These are phyloP conservation scores for Myrmecobius fasciatus DNA, from an alignment of 2,113 vertebrate genomes.

Conservation along the genomic window DNA sequence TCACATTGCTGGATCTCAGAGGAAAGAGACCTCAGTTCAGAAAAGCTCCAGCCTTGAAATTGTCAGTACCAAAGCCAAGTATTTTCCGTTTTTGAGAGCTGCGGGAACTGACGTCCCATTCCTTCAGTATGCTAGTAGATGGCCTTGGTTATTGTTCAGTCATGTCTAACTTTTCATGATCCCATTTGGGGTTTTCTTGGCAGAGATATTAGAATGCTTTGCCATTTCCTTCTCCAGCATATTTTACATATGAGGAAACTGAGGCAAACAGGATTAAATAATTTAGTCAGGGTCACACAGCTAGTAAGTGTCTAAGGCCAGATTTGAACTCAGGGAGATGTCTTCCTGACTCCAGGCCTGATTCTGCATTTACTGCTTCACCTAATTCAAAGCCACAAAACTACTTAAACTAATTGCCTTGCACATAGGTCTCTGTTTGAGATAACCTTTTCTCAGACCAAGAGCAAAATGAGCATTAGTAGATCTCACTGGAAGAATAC, in stretches of 20 bases:
- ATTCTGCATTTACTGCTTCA: not conserved
- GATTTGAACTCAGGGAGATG: not conserved
- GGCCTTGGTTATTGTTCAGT: not conserved
- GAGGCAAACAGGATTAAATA: not conserved
- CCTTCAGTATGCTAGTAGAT: not conserved
- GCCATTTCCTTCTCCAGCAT: not conserved
- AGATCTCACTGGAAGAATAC: not conserved
- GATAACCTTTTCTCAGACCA: not conserved
- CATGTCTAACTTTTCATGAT: not conserved
- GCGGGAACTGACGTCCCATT: not conserved
- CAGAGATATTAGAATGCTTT: not conserved
- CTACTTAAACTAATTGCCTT: not conserved
- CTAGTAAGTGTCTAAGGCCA: not conserved
- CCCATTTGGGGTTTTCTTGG: not conserved
- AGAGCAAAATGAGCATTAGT: not conserved
- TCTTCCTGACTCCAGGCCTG: not conserved
- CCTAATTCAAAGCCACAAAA: not conserved
- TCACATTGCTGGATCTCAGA: not conserved
- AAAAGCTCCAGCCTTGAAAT: not conserved
- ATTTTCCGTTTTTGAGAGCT: not conserved
- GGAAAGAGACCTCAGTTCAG: not conserved
- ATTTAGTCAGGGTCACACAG: not conserved
- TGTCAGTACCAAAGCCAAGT: not conserved
- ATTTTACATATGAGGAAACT: not conserved
- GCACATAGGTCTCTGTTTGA: not conserved